phyloP scores from a whole-genome alignment of 2,797 vertebrate genomes.

The Sciurus carolinensis region DNA sequence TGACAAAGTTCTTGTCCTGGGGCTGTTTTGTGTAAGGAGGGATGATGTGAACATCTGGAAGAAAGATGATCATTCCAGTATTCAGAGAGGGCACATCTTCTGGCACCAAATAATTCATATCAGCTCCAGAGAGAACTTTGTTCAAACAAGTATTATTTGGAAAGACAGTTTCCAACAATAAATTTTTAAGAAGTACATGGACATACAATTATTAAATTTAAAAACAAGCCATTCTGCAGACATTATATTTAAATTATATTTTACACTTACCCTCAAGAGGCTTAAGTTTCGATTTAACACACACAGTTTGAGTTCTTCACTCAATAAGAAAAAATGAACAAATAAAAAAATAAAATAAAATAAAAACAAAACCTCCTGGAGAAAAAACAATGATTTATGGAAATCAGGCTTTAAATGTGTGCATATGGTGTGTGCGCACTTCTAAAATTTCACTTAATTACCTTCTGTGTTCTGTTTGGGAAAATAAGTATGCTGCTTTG shows the following conservation, averaged over 20 bases:
- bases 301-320: neutral
- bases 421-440: neutral
- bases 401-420: neutral
- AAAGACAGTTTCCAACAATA: constrained; percentile 11
- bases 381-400: neutral
- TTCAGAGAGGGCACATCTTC: neutral
- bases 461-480: neutral
- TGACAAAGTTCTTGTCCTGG: neutral
- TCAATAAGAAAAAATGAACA: neutral
- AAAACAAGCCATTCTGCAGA: neutral
- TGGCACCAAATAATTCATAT: constrained; percentile 41
- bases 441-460: constrained; percentile 11
- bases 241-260: constrained; percentile 8
- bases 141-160: neutral
- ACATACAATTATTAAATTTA: constrained; percentile 15
- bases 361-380: neutral
- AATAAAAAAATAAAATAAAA: neutral
- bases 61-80: neutral
- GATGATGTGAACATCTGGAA: constrained; percentile 52
- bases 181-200: neutral
- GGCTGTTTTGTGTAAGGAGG: neutral
- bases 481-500: neutral
- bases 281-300: neutral
- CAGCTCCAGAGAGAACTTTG: neutral
- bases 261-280: neutral